Percentiles rank a stretch among this genome's conserved stretches.
Evolutionary conservation across 1,140 invertebrate genomes (phyloP).

Genomic region (Alviniconcha marisindica): DNA sequence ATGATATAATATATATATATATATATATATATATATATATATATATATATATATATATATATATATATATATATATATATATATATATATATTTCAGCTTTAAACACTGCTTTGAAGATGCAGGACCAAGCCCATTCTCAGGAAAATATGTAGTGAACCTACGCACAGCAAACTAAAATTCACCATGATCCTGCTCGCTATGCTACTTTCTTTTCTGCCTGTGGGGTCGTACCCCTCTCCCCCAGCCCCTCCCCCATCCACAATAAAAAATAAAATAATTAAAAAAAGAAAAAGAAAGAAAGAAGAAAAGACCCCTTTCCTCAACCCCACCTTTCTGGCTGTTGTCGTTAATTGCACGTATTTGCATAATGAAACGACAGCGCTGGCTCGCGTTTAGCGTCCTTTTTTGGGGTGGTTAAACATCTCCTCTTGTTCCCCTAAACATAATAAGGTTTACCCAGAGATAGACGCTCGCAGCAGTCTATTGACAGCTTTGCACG

Average conservation of each 20-base stretch:
- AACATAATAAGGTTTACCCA: slow-evolving; percentile 36
- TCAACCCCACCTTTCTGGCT: neutral
- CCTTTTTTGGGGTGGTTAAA: slow-evolving; percentile 24
- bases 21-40: too few relatives aligned
- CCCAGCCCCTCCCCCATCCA: neutral
- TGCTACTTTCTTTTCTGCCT: neutral
- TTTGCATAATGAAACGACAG: slow-evolving; percentile 12
- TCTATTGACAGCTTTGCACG: slow-evolving; percentile 37
- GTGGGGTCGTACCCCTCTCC: neutral
- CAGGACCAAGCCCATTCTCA: too few relatives aligned
- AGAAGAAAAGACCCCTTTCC: too few relatives aligned
- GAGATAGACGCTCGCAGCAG: neutral
- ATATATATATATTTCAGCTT: too few relatives aligned
- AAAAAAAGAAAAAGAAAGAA: too few relatives aligned
- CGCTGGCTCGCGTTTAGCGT: slow-evolving; percentile 2
- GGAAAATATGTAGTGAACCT: neutral
- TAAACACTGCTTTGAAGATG: too few relatives aligned
- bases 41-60: too few relatives aligned
- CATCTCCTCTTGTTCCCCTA: slow-evolving; percentile 17
- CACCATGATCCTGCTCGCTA: neutral
- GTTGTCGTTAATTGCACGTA: slow-evolving; percentile 26
- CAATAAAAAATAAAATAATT: too few relatives aligned
- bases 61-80: too few relatives aligned
- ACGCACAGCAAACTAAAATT: neutral
- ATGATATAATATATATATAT: too few relatives aligned